phyloP scores from a whole-genome alignment of 2,888 invertebrate species.

The Pachydiplax longipennis region DNA sequence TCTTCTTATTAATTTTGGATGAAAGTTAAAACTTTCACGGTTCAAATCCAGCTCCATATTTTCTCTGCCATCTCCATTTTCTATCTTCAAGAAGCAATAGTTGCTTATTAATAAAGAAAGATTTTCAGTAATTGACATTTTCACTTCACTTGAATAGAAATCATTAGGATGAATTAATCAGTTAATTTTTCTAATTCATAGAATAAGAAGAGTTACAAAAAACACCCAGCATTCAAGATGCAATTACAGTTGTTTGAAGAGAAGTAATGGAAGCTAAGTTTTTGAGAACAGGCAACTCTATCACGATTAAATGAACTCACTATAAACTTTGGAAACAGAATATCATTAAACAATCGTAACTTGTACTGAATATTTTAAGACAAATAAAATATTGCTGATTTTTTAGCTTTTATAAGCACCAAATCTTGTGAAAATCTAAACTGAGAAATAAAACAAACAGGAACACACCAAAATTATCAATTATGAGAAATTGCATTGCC shows the following conservation, averaged over 20 bases:
- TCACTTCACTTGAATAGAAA: not conserved
- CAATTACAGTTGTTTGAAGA: not conserved
- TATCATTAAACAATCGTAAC: too few relatives aligned
- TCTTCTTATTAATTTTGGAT: slow-evolving; percentile 2
- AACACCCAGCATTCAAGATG: not conserved
- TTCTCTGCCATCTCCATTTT: slow-evolving; percentile 18
- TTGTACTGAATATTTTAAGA: too few relatives aligned
- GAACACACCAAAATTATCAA: too few relatives aligned
- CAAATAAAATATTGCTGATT: too few relatives aligned
- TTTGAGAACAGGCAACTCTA: too few relatives aligned
- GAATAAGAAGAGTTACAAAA: not conserved
- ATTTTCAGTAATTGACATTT: not conserved
- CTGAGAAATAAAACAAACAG: too few relatives aligned
- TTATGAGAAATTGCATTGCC: too few relatives aligned
- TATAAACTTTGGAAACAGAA: too few relatives aligned
- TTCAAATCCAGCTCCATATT: not conserved
- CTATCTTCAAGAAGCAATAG: slow-evolving; percentile 22
- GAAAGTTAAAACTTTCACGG: slow-evolving; percentile 8
- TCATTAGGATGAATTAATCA: not conserved
- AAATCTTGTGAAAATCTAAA: too few relatives aligned
- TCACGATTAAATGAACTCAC: too few relatives aligned
- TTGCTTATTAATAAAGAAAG: slow-evolving; percentile 25
- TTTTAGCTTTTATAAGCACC: too few relatives aligned
- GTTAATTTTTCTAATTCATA: not conserved
- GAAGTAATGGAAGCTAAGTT: not conserved